Base-by-base conservation (phyloP, 2,797 vertebrate species). In the Cossypha heuglini region DNA sequence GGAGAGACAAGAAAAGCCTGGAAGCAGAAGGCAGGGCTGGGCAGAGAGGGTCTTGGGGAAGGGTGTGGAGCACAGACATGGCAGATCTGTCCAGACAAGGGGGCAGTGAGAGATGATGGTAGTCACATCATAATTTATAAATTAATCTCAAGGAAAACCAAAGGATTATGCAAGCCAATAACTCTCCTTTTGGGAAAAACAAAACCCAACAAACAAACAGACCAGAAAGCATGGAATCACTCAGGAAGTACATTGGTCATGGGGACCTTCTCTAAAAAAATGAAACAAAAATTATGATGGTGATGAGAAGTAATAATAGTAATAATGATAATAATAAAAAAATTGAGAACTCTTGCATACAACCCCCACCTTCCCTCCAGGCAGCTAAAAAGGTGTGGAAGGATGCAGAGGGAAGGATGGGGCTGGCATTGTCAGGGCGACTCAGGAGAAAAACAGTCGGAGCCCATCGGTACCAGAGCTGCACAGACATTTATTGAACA, bases 401-500 rank as follows among this genome's bases (percentile, higher is more conserved):
- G 29, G 72, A 78, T 43, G 59, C 48, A 75, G 40, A 91, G 31
- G 78, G 71, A 85, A 89, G n/a, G 69, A 59, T n/a, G 31, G 73
- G 63, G 59, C 48, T 71, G 57, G 86, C 87, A 43, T 25, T 14
- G 31, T 45, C 1, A 4, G 77, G 55, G 64, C 0, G 1, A 80
- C 46, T 61, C 92, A 81, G 92, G 89, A 91, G 78, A 95, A 95
- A 87, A 88, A 91, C 72, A 95, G 90, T 84, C 96, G 17, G 93
- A 97, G 92, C 93, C 96, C 38, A 51, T 76, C 22, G 13, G 68
- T 97, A 96, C 94, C 96, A 97, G 96, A 97, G 96, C 95, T 96
- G 91, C 97, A 97, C 68, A 96, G 74, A 97, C 97, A 75, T 98
- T 98, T 98, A 98, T 98, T 98, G 94, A 97, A 95, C 96, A 97